Percentiles rank a stretch among this genome's conserved stretches.
Evolutionary conservation across 1,140 invertebrate genomes (phyloP).

Genomic region (Pseudobourletiella spinata): DNA sequence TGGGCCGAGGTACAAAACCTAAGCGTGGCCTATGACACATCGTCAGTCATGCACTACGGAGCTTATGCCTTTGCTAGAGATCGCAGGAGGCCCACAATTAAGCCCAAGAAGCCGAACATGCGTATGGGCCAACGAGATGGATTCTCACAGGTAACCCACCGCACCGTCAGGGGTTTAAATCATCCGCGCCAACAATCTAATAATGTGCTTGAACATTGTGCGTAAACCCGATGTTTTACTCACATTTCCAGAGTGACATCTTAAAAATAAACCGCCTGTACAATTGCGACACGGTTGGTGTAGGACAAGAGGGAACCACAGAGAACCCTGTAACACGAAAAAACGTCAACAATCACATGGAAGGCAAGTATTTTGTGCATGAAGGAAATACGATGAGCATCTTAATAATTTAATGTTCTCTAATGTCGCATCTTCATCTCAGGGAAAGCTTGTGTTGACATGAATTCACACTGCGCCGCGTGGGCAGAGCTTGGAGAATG

Average conservation of each 20-base stretch:
- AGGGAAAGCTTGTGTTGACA: neutral
- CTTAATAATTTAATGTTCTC: neutral
- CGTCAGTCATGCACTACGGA: constrained; percentile 50
- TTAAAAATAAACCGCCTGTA: constrained; percentile 37
- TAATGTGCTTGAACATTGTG: constrained; percentile 5
- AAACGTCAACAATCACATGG: neutral
- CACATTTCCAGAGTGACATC: constrained; percentile 28
- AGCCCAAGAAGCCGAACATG: constrained; percentile 40
- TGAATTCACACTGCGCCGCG: neutral
- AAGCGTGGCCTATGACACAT: constrained; percentile 47
- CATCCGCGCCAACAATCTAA: neutral
- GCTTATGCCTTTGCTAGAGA: constrained; percentile 47
- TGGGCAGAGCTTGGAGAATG: constrained; percentile 36
- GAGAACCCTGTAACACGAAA: neutral
- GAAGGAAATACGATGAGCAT: neutral
- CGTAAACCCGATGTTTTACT: neutral
- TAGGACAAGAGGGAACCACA: neutral
- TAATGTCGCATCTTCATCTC: neutral
- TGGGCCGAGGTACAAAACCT: constrained; percentile 41
- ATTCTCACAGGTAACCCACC: constrained; percentile 41
- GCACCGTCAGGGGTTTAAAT: too few relatives aligned
- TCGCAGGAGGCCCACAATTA: constrained; percentile 45
- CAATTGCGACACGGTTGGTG: constrained; percentile 26
- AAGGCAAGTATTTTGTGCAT: neutral
- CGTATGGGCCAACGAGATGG: constrained; percentile 45